Base-by-base conservation (phyloP, 1,140 invertebrate genomes). In the Trachelipus rathkii region DNA sequence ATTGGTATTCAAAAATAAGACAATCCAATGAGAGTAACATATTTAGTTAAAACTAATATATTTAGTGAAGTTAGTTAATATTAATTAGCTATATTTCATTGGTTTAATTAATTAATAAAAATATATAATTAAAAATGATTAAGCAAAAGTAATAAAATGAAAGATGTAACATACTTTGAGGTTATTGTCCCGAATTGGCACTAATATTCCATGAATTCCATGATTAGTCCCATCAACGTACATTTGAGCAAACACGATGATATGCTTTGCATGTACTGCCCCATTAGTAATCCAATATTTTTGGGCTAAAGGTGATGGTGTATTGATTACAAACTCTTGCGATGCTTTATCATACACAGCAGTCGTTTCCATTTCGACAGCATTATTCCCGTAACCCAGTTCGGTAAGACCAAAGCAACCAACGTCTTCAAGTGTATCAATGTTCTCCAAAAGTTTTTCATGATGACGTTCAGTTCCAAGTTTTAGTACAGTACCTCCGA, bases 221-320 rank as follows among this genome's bases (percentile, higher is more conserved):
- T 84, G 81, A 24, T 85, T 78, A 24, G 75, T 75, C 15, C 81
- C 82, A 0, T 81, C 78, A 13, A 84, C 78, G 24, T 79, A 73
- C 45, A 85, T 75, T 50, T 84, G 82, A 44, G 84, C 84, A 78
- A 85, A 85, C 15, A 85, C 84, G 66, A 85, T 76, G 66, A 83
- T 81, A 71, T 85, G 83, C 24, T 84, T 83, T 44, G 84, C 84
- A 73, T 85, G 84, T 19, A 85, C 79, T 9, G 84, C 84, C n/a
- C 84, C 84, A 74, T 85, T 85, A 9, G 84, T 85, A 75, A 85
- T 85, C 84, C 84, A 85, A 74, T 85, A 85, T 75, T 85, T 85
- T 78, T 85, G 84, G 7, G 84, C 83, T 67, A 84, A 77, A 10
- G 82, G 71, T 19, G 71, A 78, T 3, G 84, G 84, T 0, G 83